Percentiles rank a stretch among this genome's conserved stretches.
Conservation (phyloP, 2,797 vertebrate genomes). For the Sorex maritimensis region DNA sequence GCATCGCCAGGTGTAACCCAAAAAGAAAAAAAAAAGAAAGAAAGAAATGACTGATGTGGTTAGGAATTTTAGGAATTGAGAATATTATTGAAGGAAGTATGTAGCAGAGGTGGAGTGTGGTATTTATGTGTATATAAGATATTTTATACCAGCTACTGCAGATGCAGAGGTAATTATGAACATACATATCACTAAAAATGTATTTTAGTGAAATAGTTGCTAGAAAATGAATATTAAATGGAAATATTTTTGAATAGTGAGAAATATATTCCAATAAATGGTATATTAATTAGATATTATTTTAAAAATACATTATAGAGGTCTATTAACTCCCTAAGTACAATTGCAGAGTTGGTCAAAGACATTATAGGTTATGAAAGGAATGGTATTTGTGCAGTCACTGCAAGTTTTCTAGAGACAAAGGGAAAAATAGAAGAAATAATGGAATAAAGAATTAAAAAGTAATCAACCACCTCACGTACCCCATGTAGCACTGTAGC, state of each 20-base stretch:
- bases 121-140: background rate
- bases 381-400: background rate
- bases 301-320: background rate
- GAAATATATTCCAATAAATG: no score
- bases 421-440: conserved; percentile 42
- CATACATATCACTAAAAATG: no score
- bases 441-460: conserved; percentile 1
- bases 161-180: background rate
- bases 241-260: no score
- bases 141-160: conserved; percentile 4
- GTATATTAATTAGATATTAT: no score
- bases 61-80: conserved; percentile 24
- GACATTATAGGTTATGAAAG: background rate
- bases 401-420: conserved; percentile 12
- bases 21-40: no score
- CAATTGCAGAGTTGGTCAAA: background rate
- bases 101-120: background rate
- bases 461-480: background rate
- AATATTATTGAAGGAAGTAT: background rate
- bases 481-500: no score
- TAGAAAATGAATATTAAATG: no score
- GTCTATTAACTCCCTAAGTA: conserved; percentile 26
- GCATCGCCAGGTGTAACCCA: no score
- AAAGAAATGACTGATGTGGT: background rate
- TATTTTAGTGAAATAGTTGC: no score